Percentiles rank a stretch among this genome's conserved stretches.
Evolutionary conservation across 2,113 vertebrate species (phyloP).

Genomic region (Ceuthmochares aereus): DNA sequence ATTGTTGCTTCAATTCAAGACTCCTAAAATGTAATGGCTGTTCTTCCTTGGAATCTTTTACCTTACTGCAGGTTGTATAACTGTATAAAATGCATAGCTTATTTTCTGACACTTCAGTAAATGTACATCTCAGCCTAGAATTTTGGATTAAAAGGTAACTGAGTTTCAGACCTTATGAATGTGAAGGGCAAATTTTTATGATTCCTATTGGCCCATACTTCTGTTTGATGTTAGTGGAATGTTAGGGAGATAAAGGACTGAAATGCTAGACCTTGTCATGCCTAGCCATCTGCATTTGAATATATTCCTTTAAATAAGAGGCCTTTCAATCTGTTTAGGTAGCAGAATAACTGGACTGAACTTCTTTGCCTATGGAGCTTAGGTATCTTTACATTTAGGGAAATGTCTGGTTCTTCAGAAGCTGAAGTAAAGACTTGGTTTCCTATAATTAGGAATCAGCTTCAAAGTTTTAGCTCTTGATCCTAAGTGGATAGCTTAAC

Average conservation of each 20-base stretch:
- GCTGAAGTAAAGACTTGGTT: not conserved
- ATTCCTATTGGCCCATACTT: not conserved
- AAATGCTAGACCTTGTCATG: not conserved
- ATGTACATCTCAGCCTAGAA: not conserved
- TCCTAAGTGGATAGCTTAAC: not conserved
- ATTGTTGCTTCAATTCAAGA: not conserved
- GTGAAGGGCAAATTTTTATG: not conserved
- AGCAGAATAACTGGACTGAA: not conserved
- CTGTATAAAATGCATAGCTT: not conserved
- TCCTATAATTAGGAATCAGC: not conserved
- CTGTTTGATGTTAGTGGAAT: not conserved
- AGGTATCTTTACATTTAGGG: not conserved
- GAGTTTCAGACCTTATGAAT: not conserved
- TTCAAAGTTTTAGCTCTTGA: constrained; percentile 2
- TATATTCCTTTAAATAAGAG: not conserved
- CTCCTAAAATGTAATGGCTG: not conserved
- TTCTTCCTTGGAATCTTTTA: not conserved
- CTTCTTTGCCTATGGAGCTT: not conserved
- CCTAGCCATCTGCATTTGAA: not conserved
- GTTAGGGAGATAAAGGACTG: not conserved
- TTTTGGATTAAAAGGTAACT: not conserved
- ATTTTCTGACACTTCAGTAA: not conserved
- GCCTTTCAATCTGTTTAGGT: not conserved
- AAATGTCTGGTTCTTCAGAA: not conserved
- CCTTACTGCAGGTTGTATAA: not conserved